Conservation (phyloP, 2,888 invertebrate genomes). For the Esperia sulphurella region DNA sequence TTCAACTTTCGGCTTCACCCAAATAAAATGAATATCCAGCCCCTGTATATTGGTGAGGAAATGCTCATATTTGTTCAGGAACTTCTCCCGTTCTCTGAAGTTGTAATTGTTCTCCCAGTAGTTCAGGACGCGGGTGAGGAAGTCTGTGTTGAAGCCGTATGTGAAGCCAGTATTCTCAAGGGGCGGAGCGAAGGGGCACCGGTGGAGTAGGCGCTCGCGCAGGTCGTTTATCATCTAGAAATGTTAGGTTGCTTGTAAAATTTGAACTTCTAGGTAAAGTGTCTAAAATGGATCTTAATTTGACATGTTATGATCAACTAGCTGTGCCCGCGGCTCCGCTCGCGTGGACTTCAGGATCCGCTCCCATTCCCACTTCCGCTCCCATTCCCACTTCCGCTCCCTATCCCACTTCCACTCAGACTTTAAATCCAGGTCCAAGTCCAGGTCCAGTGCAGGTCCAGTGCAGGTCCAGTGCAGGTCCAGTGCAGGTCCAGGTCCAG, state of each 20-base stretch:
- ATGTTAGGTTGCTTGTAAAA: not conserved
- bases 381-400: no score
- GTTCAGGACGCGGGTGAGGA: constrained; percentile 82
- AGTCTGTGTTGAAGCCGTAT: constrained; percentile 89
- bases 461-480: no score
- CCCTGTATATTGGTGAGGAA: constrained; percentile 87
- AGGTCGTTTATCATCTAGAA: constrained; percentile 72
- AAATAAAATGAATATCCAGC: constrained; percentile 87
- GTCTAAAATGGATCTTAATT: no score
- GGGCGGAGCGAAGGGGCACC: constrained; percentile 71
- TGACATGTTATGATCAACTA: no score
- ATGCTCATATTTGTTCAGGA: constrained; percentile 87
- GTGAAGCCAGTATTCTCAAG: constrained; percentile 84
- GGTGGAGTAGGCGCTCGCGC: constrained; percentile 72
- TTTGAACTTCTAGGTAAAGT: no score
- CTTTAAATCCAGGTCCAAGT: no score
- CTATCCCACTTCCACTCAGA: no score
- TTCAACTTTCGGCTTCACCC: constrained; percentile 76
- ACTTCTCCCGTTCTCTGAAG: constrained; percentile 79
- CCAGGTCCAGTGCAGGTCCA: no score
- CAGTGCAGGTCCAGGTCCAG: no score
- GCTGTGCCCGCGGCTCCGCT: no score
- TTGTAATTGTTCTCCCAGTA: constrained; percentile 90
- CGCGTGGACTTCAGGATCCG: no score
- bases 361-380: no score